Conservation (phyloP, 2,797 vertebrate species). For the Anableps anableps region DNA sequence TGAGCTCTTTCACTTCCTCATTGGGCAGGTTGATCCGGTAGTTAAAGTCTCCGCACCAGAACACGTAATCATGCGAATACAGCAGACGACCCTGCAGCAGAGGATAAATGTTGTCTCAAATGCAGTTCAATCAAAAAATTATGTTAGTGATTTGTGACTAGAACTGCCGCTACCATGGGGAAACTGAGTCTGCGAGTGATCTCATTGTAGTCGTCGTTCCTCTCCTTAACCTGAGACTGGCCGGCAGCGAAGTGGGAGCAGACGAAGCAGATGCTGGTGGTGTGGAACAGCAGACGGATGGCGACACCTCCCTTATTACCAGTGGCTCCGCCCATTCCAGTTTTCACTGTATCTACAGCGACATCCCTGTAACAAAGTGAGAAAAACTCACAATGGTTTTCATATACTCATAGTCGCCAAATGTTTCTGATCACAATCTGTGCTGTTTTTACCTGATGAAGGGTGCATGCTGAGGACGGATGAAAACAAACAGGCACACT, state of each 20-base stretch:
- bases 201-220: constrained; percentile 96
- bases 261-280: constrained; percentile 97
- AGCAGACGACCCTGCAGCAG: constrained; percentile 90
- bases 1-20: constrained; percentile 96
- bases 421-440: neutral
- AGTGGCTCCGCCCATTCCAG: constrained; percentile 98
- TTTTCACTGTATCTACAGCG: constrained; percentile 97
- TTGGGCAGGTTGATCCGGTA: constrained; percentile 95
- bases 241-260: constrained; percentile 99
- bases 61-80: constrained; percentile 97
- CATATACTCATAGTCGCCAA: neutral
- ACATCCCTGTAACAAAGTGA: constrained; percentile 85
- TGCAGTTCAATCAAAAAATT: neutral
- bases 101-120: neutral
- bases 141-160: neutral
- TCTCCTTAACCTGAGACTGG: constrained; percentile 97
- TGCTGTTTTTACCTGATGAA: constrained; percentile 75
- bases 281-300: constrained; percentile 96
- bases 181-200: constrained; percentile 94
- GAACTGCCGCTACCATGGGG: constrained; percentile 89
- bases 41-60: constrained; percentile 99
- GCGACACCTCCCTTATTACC: constrained; percentile 98
- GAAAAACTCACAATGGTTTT: neutral
- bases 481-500: constrained; percentile 96
- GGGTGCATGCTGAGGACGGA: constrained; percentile 96